Conservation (phyloP, 2,888 invertebrate species). For the Lasioglossum calceatum region DNA sequence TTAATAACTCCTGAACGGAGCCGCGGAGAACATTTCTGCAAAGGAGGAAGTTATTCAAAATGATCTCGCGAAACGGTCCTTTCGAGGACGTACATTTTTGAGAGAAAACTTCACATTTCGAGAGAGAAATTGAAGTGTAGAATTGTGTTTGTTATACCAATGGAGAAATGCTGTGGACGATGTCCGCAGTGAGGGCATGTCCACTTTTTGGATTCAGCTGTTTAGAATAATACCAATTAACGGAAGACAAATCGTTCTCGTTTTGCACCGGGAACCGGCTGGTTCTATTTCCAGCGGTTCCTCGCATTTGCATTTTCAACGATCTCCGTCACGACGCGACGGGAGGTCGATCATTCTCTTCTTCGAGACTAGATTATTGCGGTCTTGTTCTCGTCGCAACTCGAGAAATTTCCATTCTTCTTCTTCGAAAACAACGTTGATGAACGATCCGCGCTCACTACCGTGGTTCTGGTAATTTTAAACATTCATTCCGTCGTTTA, state of each 20-base stretch:
- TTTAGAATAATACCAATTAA: background rate
- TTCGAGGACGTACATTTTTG: no score
- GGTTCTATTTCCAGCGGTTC: conserved; percentile 39
- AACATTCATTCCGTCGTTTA: background rate
- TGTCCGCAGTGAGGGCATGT: background rate
- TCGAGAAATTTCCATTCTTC: background rate
- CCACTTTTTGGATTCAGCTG: background rate
- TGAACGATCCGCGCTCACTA: no score
- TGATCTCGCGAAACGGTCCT: no score
- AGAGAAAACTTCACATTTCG: background rate
- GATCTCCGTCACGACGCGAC: conserved; percentile 13
- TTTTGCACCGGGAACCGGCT: conserved; percentile 3
- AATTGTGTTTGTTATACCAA: background rate
- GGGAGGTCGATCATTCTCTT: conserved; percentile 23
- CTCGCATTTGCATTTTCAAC: conserved; percentile 47
- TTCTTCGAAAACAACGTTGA: no score
- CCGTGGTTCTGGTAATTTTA: background rate
- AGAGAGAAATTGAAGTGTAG: no score
- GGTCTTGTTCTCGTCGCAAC: background rate
- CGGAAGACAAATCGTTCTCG: conserved; percentile 41
- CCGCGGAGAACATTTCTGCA: no score
- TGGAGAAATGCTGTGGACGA: background rate
- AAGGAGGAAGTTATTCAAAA: no score
- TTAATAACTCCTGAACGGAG: no score
- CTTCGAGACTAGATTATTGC: conserved; percentile 29